Evolutionary conservation across 2,113 vertebrate species (phyloP), one percentile per base, ranked within the genome.

Genomic region (Ammodramus savannarum): DNA sequence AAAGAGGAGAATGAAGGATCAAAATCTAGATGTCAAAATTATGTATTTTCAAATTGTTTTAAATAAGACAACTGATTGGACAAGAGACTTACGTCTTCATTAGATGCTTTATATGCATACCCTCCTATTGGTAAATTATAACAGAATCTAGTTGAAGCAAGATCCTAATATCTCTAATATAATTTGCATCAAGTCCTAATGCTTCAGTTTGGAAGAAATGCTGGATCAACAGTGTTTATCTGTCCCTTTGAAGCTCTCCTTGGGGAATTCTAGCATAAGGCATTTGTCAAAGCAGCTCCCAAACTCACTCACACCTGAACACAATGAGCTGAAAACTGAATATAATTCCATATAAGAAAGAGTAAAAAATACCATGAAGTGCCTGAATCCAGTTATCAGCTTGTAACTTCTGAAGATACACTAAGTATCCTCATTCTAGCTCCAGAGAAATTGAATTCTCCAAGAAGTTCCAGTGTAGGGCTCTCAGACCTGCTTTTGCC

Each of bases 401-500:
- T 52, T 82, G 13, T 52, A 66, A 41, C 41, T 58, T 44, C 4
- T 3, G 26, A 63, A 74, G 18, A 23, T 34, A 34, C 0, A 1
- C 17, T 9, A 36, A 80, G 1, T 26, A 62, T 22, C 44, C 46
- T 58, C 26, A 31, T 38, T 69, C 41, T n/a, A 49, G 5, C 32
- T 52, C 25, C 29, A 34, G 26, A 54, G 25, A 82, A 93, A 54
- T 15, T 0, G 65, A 74, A 73, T 44, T 12, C 21, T 34, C 13
- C 21, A 34, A 36, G 36, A 71, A 57, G 2, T 27, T 79, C 36
- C 54, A 66, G 0, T 1, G 2, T 6, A 39, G 17, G 9, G n/a
- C 41, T 22, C 17, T 38, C 77, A 79, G 38, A 51, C 41, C 51
- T 25, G 4, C 8, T 76, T 84, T 71, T 63, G 15, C 5, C 32